These are phyloP conservation scores for Scaptomyza hsui DNA, from an alignment of 1,140 invertebrate genomes.

Conservation along the genomic window DNA sequence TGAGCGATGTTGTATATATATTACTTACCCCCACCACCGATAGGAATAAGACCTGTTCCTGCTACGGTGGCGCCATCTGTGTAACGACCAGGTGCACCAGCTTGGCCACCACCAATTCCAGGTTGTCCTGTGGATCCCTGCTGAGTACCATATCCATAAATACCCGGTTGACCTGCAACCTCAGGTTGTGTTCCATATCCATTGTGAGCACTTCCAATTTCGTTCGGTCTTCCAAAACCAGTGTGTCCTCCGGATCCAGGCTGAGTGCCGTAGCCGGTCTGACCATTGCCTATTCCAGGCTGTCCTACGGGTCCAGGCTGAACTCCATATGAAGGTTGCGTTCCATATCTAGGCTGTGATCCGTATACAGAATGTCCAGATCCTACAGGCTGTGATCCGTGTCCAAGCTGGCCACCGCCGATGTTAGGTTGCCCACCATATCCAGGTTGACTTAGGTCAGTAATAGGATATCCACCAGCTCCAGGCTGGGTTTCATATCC, in stretches of 20 bases:
- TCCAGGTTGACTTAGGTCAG: conserved; percentile 18
- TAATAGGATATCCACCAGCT: neutral
- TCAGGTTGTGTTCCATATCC: conserved; percentile 22
- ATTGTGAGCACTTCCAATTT: neutral
- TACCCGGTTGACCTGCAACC: neutral
- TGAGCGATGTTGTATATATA: neutral
- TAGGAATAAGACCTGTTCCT: conserved; percentile 16
- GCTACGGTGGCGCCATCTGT: conserved; percentile 14
- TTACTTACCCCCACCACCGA: conserved; percentile 46
- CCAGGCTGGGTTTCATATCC: conserved; percentile 17
- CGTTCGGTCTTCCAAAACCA: conserved; percentile 13
- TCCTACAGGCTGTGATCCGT: neutral
- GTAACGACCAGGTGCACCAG: conserved; percentile 45
- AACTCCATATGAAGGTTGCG: neutral
- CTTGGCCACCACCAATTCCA: conserved; percentile 8
- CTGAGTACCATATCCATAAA: conserved; percentile 11
- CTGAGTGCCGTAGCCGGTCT: conserved; percentile 20
- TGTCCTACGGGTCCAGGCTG: conserved; percentile 23
- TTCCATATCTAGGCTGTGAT: conserved; percentile 1
- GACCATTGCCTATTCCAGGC: too few species aligned
- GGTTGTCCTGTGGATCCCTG: conserved; percentile 9
- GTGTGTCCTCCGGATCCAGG: conserved; percentile 20
- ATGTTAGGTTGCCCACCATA: too few species aligned
- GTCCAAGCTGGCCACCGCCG: conserved; percentile 20
- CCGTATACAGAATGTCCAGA: conserved; percentile 29